Percentiles rank a stretch among this genome's conserved stretches.
Conservation (phyloP, 2,113 vertebrate species). For the Equus quagga region DNA sequence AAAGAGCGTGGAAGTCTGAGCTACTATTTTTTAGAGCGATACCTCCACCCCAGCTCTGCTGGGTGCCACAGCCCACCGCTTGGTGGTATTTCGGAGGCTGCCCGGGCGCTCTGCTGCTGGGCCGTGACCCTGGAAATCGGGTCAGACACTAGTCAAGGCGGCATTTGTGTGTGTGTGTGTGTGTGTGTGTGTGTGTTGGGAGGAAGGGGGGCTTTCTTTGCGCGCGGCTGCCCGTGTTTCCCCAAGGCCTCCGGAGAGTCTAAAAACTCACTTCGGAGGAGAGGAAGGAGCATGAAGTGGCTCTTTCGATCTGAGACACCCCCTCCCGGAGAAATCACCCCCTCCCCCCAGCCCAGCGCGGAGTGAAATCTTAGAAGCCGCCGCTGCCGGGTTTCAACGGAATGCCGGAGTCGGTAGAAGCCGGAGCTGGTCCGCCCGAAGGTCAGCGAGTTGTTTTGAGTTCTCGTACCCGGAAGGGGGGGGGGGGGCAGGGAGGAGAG, state of each 20-base stretch:
- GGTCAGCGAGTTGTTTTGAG: constrained; percentile 81
- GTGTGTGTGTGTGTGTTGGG: neutral
- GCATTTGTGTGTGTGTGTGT: neutral
- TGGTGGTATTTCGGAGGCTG: constrained; percentile 57
- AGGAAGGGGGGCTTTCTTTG: neutral
- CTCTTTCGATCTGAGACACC: constrained; percentile 77
- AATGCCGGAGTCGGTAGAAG: constrained; percentile 79
- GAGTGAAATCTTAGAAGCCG: constrained; percentile 79
- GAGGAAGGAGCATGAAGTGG: constrained; percentile 65
- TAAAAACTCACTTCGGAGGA: constrained; percentile 71
- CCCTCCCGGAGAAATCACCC: constrained; percentile 66
- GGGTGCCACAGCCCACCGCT: neutral
- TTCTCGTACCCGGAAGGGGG: constrained; percentile 68
- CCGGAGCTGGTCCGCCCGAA: constrained; percentile 74
- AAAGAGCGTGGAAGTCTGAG: neutral
- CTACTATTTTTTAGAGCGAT: neutral
- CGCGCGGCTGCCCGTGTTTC: constrained; percentile 24
- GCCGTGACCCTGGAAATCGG: constrained; percentile 75
- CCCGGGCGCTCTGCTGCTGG: constrained; percentile 47
- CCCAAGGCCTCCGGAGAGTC: constrained; percentile 51
- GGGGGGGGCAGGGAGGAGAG: constrained; percentile 60
- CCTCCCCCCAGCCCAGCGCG: constrained; percentile 68
- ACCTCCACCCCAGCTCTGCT: neutral
- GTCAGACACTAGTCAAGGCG: constrained; percentile 58
- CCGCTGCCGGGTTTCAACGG: constrained; percentile 68